These are phyloP conservation scores for Oscheius sp. DNA, from an alignment of 2,888 invertebrate species.

Conservation along the genomic window DNA sequence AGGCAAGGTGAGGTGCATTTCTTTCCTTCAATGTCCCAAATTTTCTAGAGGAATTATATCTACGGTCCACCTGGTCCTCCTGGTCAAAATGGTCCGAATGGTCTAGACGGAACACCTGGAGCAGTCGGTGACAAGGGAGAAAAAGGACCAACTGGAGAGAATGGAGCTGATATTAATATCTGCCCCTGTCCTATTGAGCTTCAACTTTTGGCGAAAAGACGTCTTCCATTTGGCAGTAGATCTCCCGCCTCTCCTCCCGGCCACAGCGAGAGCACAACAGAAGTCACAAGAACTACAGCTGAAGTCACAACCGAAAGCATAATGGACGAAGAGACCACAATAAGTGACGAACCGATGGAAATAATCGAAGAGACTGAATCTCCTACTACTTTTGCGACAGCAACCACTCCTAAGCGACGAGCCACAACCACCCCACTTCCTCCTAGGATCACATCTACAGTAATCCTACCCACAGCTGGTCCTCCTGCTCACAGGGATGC, in stretches of 20 bases:
- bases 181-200: slow-evolving; percentile 66
- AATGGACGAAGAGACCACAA: slow-evolving; percentile 17
- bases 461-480: not conserved
- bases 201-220: slow-evolving; percentile 31
- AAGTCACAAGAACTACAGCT: not conserved
- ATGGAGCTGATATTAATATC: slow-evolving; percentile 66
- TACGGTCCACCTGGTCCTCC: slow-evolving; percentile 64
- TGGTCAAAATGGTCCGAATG: slow-evolving; percentile 65
- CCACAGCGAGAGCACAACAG: slow-evolving; percentile 5
- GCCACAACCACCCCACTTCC: too few relatives aligned
- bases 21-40: not conserved
- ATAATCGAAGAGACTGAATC: not conserved
- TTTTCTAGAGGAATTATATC: slow-evolving; percentile 59
- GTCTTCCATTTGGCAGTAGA: slow-evolving; percentile 5
- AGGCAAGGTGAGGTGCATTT: slow-evolving; percentile 37
- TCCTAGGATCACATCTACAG: too few relatives aligned
- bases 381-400: too few relatives aligned
- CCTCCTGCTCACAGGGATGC: not conserved
- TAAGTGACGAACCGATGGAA: not conserved
- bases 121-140: slow-evolving; percentile 51
- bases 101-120: slow-evolving; percentile 66
- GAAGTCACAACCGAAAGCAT: not conserved
- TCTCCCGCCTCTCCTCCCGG: slow-evolving; percentile 26
- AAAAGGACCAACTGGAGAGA: slow-evolving; percentile 57
- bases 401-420: too few relatives aligned